Conservation (phyloP, 2,888 invertebrate species). For the Drosophila sordidula region DNA sequence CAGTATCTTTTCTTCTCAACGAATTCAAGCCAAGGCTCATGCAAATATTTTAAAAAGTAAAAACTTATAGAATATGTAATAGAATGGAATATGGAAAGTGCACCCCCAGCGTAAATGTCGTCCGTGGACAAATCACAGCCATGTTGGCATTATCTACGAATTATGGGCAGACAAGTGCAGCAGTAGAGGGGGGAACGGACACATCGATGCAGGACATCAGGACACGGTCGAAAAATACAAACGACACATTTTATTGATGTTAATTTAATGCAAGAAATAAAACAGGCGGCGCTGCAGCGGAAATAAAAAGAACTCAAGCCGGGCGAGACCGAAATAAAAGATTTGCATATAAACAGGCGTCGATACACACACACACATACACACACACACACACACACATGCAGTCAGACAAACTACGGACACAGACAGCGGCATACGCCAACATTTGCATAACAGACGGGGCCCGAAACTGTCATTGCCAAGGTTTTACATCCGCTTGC, state of each 20-base stretch:
- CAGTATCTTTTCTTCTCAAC: background rate
- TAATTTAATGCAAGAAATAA: conserved; percentile 81
- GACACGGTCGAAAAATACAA: conserved; percentile 45
- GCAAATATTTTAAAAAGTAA: conserved; percentile 36
- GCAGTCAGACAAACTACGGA: conserved; percentile 30
- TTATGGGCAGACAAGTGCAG: conserved; percentile 69
- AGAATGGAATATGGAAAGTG: conserved; percentile 19
- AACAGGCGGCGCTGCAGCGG: conserved; percentile 71
- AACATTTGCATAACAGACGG: conserved; percentile 77
- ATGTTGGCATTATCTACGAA: conserved; percentile 72
- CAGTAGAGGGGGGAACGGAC: background rate
- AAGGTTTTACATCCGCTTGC: conserved; percentile 79
- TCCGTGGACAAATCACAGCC: conserved; percentile 69
- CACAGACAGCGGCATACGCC: conserved; percentile 35
- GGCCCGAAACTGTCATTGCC: conserved; percentile 76
- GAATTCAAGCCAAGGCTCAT: background rate
- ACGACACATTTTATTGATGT: conserved; percentile 81
- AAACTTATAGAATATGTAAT: conserved; percentile 28
- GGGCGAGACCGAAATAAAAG: conserved; percentile 71
- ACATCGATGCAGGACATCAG: conserved; percentile 40
- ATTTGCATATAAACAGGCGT: conserved; percentile 78
- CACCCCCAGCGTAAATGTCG: conserved; percentile 23
- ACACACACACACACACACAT: conserved; percentile 24
- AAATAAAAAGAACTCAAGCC: conserved; percentile 48
- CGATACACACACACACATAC: conserved; percentile 41